phyloP scores from a whole-genome alignment of 2,888 invertebrate genomes.

The Vanessa cardui region DNA sequence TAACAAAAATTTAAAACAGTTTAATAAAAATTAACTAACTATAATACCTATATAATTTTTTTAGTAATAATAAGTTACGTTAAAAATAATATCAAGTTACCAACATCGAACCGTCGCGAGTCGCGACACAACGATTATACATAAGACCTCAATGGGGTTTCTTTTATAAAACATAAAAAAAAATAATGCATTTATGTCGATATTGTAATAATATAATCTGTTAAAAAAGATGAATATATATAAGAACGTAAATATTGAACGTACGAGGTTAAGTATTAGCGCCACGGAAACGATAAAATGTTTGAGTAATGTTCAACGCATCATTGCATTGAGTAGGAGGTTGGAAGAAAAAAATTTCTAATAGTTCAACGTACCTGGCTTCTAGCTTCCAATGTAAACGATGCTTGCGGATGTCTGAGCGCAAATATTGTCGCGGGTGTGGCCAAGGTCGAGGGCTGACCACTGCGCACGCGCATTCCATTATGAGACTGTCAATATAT shows the following conservation, averaged over 20 bases:
- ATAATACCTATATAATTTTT: too few species aligned
- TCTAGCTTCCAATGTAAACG: conserved; percentile 39
- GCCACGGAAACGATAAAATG: conserved; percentile 40
- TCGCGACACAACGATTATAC: too few species aligned
- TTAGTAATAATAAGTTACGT: too few species aligned
- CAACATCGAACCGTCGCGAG: too few species aligned
- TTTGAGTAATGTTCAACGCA: conserved; percentile 37
- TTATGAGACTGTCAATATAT: conserved; percentile 14
- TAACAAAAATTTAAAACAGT: too few species aligned
- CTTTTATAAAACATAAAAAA: too few species aligned
- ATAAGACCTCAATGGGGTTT: too few species aligned
- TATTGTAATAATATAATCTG: not conserved
- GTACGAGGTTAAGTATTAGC: conserved; percentile 26
- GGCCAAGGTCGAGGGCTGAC: conserved; percentile 54
- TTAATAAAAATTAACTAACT: too few species aligned
- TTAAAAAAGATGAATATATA: not conserved
- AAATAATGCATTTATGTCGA: too few species aligned
- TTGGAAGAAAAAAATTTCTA: conserved; percentile 31
- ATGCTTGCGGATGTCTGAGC: conserved; percentile 58
- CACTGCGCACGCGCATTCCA: conserved; percentile 19
- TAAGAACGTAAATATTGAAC: not conserved
- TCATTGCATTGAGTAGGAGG: conserved; percentile 32
- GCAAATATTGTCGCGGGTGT: conserved; percentile 62
- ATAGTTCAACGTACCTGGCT: conserved; percentile 34
- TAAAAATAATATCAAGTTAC: too few species aligned